A percentile compares a stretch with the other conserved stretches of the same genome.
Conservation (phyloP, 1,140 invertebrate species). For the Lepidurus arcticus region DNA sequence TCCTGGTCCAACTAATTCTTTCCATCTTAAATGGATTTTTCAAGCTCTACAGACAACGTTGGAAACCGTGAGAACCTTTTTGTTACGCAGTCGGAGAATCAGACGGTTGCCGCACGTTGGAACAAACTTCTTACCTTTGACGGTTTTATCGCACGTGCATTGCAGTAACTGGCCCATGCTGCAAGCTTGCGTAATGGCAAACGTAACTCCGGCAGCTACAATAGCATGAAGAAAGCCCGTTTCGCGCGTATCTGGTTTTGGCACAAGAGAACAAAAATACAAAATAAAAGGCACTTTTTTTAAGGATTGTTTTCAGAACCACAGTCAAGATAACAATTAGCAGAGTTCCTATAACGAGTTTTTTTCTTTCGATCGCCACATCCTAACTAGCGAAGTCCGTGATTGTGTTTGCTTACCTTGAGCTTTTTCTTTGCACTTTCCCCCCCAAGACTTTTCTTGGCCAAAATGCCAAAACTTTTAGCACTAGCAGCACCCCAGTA, state of each 20-base stretch:
- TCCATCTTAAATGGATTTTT: no score
- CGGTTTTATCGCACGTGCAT: conserved; percentile 73
- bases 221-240: conserved; percentile 92
- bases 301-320: not conserved
- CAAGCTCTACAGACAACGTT: no score
- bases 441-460: not conserved
- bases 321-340: not conserved
- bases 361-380: no score
- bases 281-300: not conserved
- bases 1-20: no score
- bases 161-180: conserved; percentile 75
- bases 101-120: no score
- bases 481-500: not conserved
- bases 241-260: conserved; percentile 75
- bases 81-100: no score
- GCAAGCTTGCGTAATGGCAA: conserved; percentile 80
- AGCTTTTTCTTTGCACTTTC: no score
- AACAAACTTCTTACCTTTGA: conserved; percentile 40
- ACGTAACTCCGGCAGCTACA: conserved; percentile 82
- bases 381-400: no score
- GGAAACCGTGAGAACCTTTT: no score
- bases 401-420: no score
- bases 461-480: not conserved
- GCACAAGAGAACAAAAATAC: not conserved
- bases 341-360: no score